A percentile compares a stretch with the other conserved stretches of the same genome.
Conservation (phyloP, 2,888 invertebrate genomes). For the Oscheius sp. region DNA sequence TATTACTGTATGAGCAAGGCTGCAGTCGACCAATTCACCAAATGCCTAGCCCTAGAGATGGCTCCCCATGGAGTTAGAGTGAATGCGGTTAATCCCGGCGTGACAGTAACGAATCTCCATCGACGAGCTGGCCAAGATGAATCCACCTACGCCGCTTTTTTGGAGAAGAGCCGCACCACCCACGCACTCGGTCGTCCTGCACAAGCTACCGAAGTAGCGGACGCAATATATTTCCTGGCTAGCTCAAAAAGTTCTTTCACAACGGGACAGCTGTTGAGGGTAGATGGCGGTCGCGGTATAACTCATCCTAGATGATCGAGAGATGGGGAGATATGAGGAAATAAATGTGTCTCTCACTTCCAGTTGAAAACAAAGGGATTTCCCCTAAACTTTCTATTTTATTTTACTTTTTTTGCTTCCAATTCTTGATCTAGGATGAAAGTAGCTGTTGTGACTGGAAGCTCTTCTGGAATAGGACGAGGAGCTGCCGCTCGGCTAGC, state of each 20-base stretch:
- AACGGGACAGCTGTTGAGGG: constrained; percentile 86
- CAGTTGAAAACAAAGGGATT: too few relatives aligned
- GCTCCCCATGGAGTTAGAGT: constrained; percentile 79
- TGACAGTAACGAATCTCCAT: constrained; percentile 87
- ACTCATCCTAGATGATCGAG: constrained; percentile 66
- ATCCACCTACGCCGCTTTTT: constrained; percentile 74
- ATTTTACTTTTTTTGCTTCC: background rate
- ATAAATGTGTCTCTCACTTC: too few relatives aligned
- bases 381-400: background rate
- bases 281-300: constrained; percentile 83
- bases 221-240: constrained; percentile 88
- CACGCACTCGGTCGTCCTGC: constrained; percentile 79
- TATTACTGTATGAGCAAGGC: constrained; percentile 89
- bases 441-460: constrained; percentile 40
- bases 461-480: constrained; percentile 64
- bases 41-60: constrained; percentile 84
- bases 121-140: constrained; percentile 83
- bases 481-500: constrained; percentile 62
- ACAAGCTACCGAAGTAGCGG: constrained; percentile 74
- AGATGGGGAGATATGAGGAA: too few relatives aligned
- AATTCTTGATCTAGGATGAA: background rate
- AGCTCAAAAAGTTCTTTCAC: constrained; percentile 85
- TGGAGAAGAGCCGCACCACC: constrained; percentile 84
- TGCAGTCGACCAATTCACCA: constrained; percentile 90
- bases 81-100: constrained; percentile 92